Evolutionary conservation across 2,113 vertebrate species (phyloP).

Genomic region (Reinhardtius hippoglossoides): DNA sequence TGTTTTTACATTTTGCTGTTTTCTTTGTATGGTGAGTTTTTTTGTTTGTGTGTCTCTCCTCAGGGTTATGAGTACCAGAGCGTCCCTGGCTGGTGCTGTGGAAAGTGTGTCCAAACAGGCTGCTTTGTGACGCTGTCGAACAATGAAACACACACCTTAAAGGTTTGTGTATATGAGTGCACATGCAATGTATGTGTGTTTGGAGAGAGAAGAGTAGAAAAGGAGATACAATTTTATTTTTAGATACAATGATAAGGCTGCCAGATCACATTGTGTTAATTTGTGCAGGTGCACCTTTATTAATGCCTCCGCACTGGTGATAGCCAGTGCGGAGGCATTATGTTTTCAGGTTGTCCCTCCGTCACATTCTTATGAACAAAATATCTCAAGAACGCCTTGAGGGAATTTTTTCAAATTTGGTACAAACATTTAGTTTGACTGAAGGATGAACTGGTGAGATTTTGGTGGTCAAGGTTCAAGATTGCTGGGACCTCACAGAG

Average conservation of each 20-base stretch:
- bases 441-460: too few species aligned
- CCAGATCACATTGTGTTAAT: neutral
- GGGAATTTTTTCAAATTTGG: too few species aligned
- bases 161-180: slow-evolving; percentile 68
- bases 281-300: neutral
- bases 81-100: slow-evolving; percentile 82
- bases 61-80: slow-evolving; percentile 80
- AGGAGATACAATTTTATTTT: neutral
- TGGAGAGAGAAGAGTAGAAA: neutral
- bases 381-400: too few species aligned
- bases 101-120: slow-evolving; percentile 74
- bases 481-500: too few species aligned
- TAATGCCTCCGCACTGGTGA: neutral
- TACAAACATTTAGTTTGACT: too few species aligned
- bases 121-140: slow-evolving; percentile 74
- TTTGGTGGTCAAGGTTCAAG: too few species aligned
- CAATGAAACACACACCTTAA: slow-evolving; percentile 47
- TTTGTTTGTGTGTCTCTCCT: neutral
- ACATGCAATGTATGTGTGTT: neutral
- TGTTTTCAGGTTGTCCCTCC: neutral
- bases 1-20: neutral
- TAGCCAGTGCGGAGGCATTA: neutral
- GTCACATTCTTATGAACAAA: too few species aligned
- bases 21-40: neutral
- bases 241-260: neutral